Conservation (phyloP, 2,888 invertebrate genomes). For the Nineta flava region DNA sequence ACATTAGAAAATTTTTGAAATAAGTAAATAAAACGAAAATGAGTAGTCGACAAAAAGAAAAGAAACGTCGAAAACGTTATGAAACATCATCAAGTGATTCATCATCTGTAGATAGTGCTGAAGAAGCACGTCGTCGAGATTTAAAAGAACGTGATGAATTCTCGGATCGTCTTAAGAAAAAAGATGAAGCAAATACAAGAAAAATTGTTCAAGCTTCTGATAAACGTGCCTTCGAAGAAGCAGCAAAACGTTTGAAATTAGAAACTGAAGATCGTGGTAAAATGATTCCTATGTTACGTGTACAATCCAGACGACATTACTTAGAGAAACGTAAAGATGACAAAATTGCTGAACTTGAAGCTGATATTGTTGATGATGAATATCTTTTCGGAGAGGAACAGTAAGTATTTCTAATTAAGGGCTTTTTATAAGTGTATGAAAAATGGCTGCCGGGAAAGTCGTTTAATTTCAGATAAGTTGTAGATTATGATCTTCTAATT, state of each 20-base stretch:
- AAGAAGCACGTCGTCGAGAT: slow-evolving; percentile 67
- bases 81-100: slow-evolving; percentile 36
- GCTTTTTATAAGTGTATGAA: slow-evolving; percentile 4
- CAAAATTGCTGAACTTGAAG: slow-evolving; percentile 88
- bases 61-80: slow-evolving; percentile 28
- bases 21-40: not conserved
- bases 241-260: slow-evolving; percentile 75
- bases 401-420: no score
- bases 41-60: slow-evolving; percentile 1
- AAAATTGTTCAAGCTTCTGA: slow-evolving; percentile 56
- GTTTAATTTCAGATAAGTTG: not conserved
- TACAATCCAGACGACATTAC: slow-evolving; percentile 86
- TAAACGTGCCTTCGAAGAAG: slow-evolving; percentile 66
- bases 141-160: slow-evolving; percentile 89
- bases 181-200: slow-evolving; percentile 77
- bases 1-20: not conserved
- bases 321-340: slow-evolving; percentile 92
- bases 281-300: slow-evolving; percentile 71
- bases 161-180: slow-evolving; percentile 68
- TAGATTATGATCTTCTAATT: no score
- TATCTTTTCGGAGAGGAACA: slow-evolving; percentile 78
- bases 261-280: slow-evolving; percentile 76
- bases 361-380: slow-evolving; percentile 90
- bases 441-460: not conserved
- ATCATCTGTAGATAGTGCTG: slow-evolving; percentile 52